Conservation (phyloP, 1,140 invertebrate genomes). For the Tachypleus tridentatus region DNA sequence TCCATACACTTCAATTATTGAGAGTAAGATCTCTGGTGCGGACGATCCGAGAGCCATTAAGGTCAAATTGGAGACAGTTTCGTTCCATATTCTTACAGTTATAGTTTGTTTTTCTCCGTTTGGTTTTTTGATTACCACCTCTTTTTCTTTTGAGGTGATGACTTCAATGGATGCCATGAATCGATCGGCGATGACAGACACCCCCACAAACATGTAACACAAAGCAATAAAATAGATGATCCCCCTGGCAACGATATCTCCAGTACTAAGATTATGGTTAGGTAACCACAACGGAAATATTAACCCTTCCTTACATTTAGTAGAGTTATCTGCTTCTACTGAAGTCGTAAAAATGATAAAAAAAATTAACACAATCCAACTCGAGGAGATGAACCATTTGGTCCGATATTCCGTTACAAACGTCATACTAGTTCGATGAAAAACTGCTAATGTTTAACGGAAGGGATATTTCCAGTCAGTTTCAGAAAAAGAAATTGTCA, state of each 20-base stretch:
- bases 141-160: constrained; percentile 92
- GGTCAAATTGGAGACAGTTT: constrained; percentile 97
- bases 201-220: constrained; percentile 91
- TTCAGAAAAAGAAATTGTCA: too few relatives aligned
- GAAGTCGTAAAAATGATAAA: too few relatives aligned
- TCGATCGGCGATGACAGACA: constrained; percentile 94
- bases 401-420: too few relatives aligned
- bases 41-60: constrained; percentile 97
- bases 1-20: constrained; percentile 91
- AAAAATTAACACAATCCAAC: too few relatives aligned
- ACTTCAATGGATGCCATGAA: constrained; percentile 99
- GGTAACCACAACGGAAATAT: constrained; percentile 71
- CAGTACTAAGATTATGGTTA: constrained; percentile 45
- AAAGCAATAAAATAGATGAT: constrained; percentile 76
- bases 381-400: too few relatives aligned
- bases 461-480: too few relatives aligned
- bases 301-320: constrained; percentile 54
- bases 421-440: too few relatives aligned
- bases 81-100: constrained; percentile 67
- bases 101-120: constrained; percentile 74
- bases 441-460: too few relatives aligned
- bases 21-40: constrained; percentile 92
- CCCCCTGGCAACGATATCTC: constrained; percentile 62
- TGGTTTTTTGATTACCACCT: constrained; percentile 61
- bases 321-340: not conserved